phyloP scores from a whole-genome alignment of 2,797 vertebrate genomes.

The Pseudocheirus occidentalis region DNA sequence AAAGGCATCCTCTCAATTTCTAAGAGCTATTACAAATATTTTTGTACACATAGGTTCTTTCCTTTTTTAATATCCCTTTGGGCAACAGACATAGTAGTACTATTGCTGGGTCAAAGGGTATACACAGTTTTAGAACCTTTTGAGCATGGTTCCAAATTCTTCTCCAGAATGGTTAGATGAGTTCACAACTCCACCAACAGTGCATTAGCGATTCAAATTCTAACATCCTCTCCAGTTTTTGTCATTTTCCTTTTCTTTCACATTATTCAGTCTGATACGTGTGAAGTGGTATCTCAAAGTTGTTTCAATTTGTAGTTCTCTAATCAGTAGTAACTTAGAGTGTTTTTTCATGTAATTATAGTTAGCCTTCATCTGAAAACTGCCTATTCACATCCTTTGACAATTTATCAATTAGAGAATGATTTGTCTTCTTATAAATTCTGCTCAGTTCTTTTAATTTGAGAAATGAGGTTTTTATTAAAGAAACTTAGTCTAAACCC shows the following conservation, averaged over 20 bases:
- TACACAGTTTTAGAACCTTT: neutral
- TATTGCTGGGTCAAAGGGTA: neutral
- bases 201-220: neutral
- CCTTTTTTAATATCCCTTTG: neutral
- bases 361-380: neutral
- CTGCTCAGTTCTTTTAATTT: neutral
- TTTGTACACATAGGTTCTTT: neutral
- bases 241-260: neutral
- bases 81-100: neutral
- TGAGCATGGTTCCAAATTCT: neutral
- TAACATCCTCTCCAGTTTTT: neutral
- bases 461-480: neutral
- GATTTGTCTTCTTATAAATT: neutral
- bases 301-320: neutral
- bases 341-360: neutral
- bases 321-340: neutral
- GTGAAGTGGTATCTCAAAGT: neutral
- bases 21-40: neutral
- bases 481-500: neutral
- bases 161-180: neutral
- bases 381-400: neutral
- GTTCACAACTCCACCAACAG: neutral
- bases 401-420: neutral
- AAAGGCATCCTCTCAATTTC: neutral
- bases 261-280: neutral